Percentiles rank a stretch among this genome's conserved stretches.
These are phyloP conservation scores for Marmota monax DNA, from an alignment of 2,113 vertebrate genomes.

Conservation along the genomic window DNA sequence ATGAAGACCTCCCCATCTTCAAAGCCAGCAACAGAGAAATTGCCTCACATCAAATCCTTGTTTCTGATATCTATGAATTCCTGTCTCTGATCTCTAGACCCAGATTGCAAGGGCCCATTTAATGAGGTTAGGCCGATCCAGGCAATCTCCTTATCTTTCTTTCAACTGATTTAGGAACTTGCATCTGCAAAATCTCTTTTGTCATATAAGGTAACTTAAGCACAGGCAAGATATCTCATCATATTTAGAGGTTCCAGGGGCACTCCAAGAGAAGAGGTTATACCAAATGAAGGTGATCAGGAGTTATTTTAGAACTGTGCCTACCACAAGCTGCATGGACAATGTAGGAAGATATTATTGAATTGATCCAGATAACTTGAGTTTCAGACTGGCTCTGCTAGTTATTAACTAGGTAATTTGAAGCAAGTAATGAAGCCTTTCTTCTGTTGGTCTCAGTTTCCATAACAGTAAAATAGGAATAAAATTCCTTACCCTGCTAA, in stretches of 20 bases:
- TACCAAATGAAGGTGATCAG: not conserved
- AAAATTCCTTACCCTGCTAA: not conserved
- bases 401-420: not conserved
- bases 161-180: not conserved
- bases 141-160: not conserved
- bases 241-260: not conserved
- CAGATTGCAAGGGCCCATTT: not conserved
- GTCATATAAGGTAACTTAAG: not conserved
- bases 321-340: not conserved
- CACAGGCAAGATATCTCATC: not conserved
- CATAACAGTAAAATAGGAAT: slow-evolving; percentile 26
- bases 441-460: slow-evolving; percentile 30
- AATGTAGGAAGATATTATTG: not conserved
- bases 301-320: not conserved
- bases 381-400: not conserved
- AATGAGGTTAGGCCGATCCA: not conserved
- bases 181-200: slow-evolving; percentile 30
- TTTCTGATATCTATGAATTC: not conserved
- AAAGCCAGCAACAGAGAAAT: not conserved
- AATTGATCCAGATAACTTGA: not conserved
- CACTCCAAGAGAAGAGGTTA: not conserved
- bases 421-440: slow-evolving; percentile 8
- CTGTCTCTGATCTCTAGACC: not conserved
- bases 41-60: not conserved
- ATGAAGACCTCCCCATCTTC: not conserved